Base-by-base conservation (phyloP, 2,888 invertebrate species). In the Parapristionchus giblindavisi region DNA sequence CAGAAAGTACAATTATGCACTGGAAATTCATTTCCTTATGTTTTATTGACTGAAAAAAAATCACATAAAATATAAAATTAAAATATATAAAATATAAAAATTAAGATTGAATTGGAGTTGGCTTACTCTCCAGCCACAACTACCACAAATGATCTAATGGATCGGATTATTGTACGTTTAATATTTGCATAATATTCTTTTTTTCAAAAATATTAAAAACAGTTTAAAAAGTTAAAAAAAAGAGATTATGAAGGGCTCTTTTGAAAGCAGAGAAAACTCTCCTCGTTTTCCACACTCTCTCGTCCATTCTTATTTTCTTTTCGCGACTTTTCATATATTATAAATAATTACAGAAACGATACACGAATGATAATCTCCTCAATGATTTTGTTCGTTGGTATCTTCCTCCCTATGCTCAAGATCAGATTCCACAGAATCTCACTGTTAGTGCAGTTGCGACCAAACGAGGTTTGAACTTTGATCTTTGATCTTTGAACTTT, bases 121-220 rank as follows among this genome's bases (percentile, higher is more conserved):
- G 81, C 82, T 4, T 85, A 83, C 51, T 73, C 85, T 0, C 85
- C 85, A n/a, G 79, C 79, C 3, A 54, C 66, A 0, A 48, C 68
- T 4, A 60, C 77, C 11, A 83, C 77, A n/a, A 77, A 78, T 21
- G 74, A 75, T 14, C 78, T 84, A n/a, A 84, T 83, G 83, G n/a
- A 72, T 11, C 75, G 70, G 3, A 48, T 81, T 11, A 24, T 61
- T 63, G 79, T 75, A 11, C 34, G 77, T 4, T 56, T 3, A 56
- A 1, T n/a, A n/a, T n/a, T n/a, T n/a, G n/a, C n/a, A n/a, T n/a
- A n/a, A n/a, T n/a, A n/a, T n/a, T n/a, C n/a, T n/a, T n/a, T n/a
- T n/a, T n/a, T n/a, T n/a, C n/a, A n/a, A n/a, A n/a, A n/a, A n/a
- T n/a, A n/a, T n/a, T n/a, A n/a, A n/a, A n/a, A n/a, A n/a, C n/a